Evolutionary conservation across 2,888 invertebrate species (phyloP).

Genomic region (Noctuana brunneofusca): DNA sequence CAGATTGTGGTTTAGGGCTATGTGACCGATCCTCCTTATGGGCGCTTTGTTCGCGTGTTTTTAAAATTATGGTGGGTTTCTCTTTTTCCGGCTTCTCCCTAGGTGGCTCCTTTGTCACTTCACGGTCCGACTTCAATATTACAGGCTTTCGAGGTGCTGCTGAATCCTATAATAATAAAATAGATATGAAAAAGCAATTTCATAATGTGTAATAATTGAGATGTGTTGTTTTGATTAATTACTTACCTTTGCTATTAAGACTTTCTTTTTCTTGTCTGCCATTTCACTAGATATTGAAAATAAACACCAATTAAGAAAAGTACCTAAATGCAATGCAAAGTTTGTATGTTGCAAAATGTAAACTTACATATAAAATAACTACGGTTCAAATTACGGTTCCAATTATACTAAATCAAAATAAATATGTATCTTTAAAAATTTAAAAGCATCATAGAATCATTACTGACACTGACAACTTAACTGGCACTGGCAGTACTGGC

Average conservation of each 20-base stretch:
- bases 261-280: conserved; percentile 80
- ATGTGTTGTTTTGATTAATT: neutral
- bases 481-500: no score
- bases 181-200: neutral
- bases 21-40: conserved; percentile 82
- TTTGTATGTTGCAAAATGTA: no score
- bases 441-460: no score
- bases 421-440: no score
- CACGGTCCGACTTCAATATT: conserved; percentile 78
- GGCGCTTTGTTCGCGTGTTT: conserved; percentile 84
- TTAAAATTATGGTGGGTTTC: conserved; percentile 86
- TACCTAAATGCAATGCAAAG: no score
- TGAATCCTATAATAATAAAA: conserved; percentile 56
- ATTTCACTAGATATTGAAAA: conserved; percentile 49
- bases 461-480: no score
- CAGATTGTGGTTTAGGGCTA: conserved; percentile 82
- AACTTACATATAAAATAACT: no score
- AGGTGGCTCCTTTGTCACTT: conserved; percentile 58
- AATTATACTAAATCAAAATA: no score
- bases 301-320: no score
- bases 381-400: no score
- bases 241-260: conserved; percentile 61
- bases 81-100: conserved; percentile 75
- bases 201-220: neutral
- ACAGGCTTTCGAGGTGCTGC: conserved; percentile 64